Percentiles rank a stretch among this genome's conserved stretches.
Evolutionary conservation across 2,888 invertebrate genomes (phyloP).

Genomic region (Tillus elongatus): DNA sequence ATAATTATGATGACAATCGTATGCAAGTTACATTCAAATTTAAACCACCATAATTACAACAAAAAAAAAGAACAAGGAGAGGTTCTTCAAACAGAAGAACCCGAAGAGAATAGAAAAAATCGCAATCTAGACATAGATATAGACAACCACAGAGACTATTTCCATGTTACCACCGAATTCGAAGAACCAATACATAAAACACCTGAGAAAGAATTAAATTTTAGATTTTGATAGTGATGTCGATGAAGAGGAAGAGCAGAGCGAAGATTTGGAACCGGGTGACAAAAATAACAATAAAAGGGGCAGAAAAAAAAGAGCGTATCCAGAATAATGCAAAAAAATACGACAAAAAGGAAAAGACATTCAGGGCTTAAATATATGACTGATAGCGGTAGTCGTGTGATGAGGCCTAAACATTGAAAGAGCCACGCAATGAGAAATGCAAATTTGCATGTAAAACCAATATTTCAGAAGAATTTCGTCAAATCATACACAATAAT

Average conservation of each 20-base stretch:
- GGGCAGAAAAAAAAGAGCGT: too few relatives aligned
- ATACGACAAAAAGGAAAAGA: neutral
- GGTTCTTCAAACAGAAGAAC: too few relatives aligned
- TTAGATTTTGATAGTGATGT: neutral
- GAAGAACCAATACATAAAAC: neutral
- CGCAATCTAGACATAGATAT: too few relatives aligned
- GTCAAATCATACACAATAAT: neutral
- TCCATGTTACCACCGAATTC: slow-evolving; percentile 1
- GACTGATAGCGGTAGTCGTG: slow-evolving; percentile 1
- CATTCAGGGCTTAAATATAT: slow-evolving; percentile 1
- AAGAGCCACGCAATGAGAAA: too few relatives aligned
- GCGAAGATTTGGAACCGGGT: neutral
- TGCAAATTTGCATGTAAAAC: neutral
- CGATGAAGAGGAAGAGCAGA: neutral
- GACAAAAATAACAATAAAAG: neutral
- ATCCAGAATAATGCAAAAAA: too few relatives aligned
- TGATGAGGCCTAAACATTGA: too few relatives aligned
- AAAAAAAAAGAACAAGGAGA: too few relatives aligned
- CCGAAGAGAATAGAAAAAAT: too few relatives aligned
- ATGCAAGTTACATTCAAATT: too few relatives aligned
- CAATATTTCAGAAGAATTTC: neutral
- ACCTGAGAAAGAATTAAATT: neutral
- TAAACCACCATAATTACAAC: too few relatives aligned
- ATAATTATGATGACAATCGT: too few relatives aligned
- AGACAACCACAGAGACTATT: too few relatives aligned